Evolutionary conservation across 2,888 invertebrate species (phyloP), one percentile per base, ranked within the genome.

Genomic region (Pomacea canaliculata): DNA sequence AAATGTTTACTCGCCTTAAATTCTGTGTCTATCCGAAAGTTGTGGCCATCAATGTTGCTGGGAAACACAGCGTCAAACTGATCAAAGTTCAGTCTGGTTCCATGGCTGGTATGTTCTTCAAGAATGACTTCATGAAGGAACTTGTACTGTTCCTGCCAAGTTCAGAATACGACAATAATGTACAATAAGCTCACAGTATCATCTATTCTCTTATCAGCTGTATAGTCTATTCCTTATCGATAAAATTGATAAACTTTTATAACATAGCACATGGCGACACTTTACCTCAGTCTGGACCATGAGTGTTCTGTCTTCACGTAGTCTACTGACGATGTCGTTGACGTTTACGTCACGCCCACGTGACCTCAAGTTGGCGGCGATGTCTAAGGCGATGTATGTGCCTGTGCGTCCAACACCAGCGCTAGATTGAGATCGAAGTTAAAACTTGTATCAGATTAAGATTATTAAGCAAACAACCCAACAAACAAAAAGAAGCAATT

Each of bases 281-380:
- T 9, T 13, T 62, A 71, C 71, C 49, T 62, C 71, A 48, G 71
- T 63, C 62, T 63, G 71, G 19, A 71, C 71, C 71, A 71, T 71
- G 48, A 71, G 46, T n/a, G 18, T 48, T 16, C 71, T 19, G 13
- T 71, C 62, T 0, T 71, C 59, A 62, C 71, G 63, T 9, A 71
- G 71, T 23, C 63, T 18, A 1, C 13, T 2, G 62, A 71, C 71
- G 12, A 71, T 62, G n/a, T 37, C 37, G 3, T 48, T 46, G 7
- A 71, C 63, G 23, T n/a, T 71, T 48, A 71, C 71, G 23, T 71
- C 71, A 16, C 19, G 37, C 7, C 71, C 71, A 51, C 51, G 49
- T 23, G 71, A 71, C 51, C 51, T 71, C 65, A 23, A 49, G 49
- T 48, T 18, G 7, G 37, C 23, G 62, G 71, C 71, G n/a, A 71